Conservation (phyloP, 2,113 vertebrate genomes). For the Cygnus atratus region DNA sequence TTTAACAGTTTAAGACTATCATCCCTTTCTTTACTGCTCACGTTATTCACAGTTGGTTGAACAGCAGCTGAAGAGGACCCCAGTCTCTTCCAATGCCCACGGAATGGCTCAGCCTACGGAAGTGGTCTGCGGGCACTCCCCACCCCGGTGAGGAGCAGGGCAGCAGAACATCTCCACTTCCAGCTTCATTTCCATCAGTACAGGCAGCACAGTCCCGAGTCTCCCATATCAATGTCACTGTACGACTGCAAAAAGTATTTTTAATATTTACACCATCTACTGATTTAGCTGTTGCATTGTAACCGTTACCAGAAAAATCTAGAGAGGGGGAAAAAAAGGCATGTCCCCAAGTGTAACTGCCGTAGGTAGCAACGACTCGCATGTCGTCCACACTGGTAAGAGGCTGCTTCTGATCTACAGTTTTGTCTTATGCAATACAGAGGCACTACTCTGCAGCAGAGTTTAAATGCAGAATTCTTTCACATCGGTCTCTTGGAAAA, state of each 20-base stretch:
- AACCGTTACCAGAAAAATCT: neutral
- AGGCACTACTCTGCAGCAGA: neutral
- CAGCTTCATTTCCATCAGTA: conserved; percentile 43
- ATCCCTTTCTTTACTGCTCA: neutral
- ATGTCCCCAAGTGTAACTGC: neutral
- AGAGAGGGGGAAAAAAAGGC: neutral
- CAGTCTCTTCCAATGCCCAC: neutral
- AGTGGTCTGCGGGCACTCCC: neutral
- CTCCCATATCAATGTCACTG: neutral
- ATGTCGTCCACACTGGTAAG: neutral
- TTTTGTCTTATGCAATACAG: neutral
- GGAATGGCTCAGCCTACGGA: neutral
- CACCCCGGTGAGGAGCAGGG: neutral
- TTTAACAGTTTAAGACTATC: neutral
- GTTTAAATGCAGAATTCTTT: neutral
- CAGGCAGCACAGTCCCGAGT: neutral
- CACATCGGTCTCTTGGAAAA: neutral
- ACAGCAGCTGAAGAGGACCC: neutral
- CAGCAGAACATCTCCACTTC: neutral
- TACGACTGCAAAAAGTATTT: neutral
- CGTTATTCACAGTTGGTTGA: neutral
- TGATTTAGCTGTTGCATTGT: neutral
- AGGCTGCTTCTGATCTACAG: neutral
- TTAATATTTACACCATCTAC: conserved; percentile 5
- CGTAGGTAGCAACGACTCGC: neutral